Conservation (phyloP, 1,140 invertebrate species). For the Platyura marginata region DNA sequence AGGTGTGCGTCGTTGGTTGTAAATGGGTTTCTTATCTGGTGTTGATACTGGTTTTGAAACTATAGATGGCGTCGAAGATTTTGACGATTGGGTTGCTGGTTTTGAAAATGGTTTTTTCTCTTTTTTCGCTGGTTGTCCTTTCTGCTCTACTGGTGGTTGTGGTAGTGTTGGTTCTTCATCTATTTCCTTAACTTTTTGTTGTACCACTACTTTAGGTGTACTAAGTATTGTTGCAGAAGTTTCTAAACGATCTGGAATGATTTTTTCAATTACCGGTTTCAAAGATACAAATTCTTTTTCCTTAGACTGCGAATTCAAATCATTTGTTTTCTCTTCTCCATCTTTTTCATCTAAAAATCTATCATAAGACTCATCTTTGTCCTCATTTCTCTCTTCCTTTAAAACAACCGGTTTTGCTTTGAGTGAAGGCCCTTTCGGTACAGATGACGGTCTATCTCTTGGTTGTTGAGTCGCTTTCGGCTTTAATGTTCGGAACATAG, state of each 20-base stretch:
- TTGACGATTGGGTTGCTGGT: conserved; percentile 2
- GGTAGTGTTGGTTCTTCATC: neutral
- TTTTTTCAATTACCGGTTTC: neutral
- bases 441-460: too few relatives aligned
- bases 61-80: conserved; percentile 3
- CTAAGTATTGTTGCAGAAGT: neutral
- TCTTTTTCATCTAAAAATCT: too few relatives aligned
- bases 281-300: neutral
- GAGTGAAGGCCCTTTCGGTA: conserved; percentile 19
- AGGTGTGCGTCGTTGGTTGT: conserved; percentile 8
- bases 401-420: conserved; percentile 20
- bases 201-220: neutral
- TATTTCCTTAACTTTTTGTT: neutral
- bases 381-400: too few relatives aligned
- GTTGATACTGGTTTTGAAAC: neutral
- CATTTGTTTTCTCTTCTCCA: neutral
- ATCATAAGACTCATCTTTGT: too few relatives aligned
- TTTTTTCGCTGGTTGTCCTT: too few relatives aligned
- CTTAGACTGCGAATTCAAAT: neutral
- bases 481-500: too few relatives aligned
- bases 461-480: too few relatives aligned
- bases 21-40: neutral
- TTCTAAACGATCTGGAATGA: neutral
- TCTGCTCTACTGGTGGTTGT: neutral
- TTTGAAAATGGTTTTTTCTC: too few relatives aligned